phyloP scores from a whole-genome alignment of 2,888 invertebrate genomes.

The Lepidochrysops patricia region DNA sequence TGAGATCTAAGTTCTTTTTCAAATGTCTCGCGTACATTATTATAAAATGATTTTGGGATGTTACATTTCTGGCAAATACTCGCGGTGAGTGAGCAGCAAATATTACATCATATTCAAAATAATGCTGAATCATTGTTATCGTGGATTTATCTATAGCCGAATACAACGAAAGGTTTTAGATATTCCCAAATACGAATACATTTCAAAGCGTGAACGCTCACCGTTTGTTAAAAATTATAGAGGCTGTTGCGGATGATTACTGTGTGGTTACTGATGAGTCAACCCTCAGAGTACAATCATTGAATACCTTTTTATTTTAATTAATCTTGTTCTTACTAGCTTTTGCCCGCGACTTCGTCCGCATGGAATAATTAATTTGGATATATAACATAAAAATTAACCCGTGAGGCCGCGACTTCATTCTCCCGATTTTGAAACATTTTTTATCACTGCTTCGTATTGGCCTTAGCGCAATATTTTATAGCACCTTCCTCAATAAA shows the following conservation, averaged over 20 bases:
- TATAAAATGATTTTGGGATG: too few relatives aligned
- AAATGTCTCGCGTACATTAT: not conserved
- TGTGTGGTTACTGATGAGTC: not conserved
- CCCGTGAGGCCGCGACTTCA: too few relatives aligned
- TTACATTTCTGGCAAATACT: too few relatives aligned
- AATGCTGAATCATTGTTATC: not conserved
- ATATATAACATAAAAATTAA: too few relatives aligned
- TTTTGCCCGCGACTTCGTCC: not conserved
- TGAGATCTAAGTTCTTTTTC: not conserved
- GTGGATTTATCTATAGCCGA: not conserved
- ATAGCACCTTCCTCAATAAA: too few relatives aligned
- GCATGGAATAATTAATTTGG: not conserved
- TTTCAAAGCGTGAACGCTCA: not conserved
- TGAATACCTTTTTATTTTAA: not conserved
- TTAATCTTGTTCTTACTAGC: not conserved
- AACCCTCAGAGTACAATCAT: not conserved
- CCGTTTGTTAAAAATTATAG: not conserved
- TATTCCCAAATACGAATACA: not conserved
- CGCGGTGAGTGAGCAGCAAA: too few relatives aligned
- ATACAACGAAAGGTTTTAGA: not conserved
- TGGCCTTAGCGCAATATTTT: too few relatives aligned
- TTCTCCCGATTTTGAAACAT: too few relatives aligned
- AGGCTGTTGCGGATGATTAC: slow-evolving; percentile 5
- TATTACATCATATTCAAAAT: not conserved
- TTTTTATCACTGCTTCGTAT: too few relatives aligned